Base-by-base conservation (phyloP, 2,888 invertebrate species). In the Trimorus sp. region DNA sequence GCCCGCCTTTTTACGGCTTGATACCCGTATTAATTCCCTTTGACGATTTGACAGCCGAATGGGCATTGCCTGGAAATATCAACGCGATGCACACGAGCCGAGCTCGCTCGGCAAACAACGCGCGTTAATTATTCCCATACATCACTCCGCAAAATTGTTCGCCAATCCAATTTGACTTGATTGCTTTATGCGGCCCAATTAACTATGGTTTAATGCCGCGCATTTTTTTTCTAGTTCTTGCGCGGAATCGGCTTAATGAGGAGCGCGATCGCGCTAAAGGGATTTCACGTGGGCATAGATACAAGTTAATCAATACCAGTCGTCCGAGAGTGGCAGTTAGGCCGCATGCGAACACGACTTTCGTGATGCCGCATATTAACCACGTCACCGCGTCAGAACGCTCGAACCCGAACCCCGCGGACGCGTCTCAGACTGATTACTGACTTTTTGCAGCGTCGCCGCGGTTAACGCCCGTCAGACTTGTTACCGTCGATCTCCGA, bases 11-110 rank as follows among this genome's bases (percentile, higher is more conserved):
- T 89, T 88, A 88, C 85, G 86, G 84, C 82, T 84, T 86, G 86
- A 87, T 88, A 86, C 86, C 85, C 85, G 86, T 88, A 87, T 87
- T 87, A 88, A 88, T 88, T 89, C 84, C 80, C 86, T 88, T 86
- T 88, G 89, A 88, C 87, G 86, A 89, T 87, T 84, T 85, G 88
- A 86, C 87, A 86, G 86, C 85, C 86, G 82, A 84, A 84, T 75
- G 71, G 69, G 76, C 60, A 58, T 54, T 73, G 79, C 73, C 69
- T 49, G 37, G 60, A 62, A 70, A 66, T 79, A 71, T 77, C 83
- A 66, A 82, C 77, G 76, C 80, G 65, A 83, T 54, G 53, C 51
- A 45, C 49, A 62, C 70, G 36, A 37, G 37, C 45, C 66, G 54
- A 54, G 68, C 49, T 59, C 59, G 58, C 77, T 63, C 26, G 11